Percentiles rank a stretch among this genome's conserved stretches.
Conservation (phyloP, 2,113 vertebrate genomes). For the Bubalus kerabau region DNA sequence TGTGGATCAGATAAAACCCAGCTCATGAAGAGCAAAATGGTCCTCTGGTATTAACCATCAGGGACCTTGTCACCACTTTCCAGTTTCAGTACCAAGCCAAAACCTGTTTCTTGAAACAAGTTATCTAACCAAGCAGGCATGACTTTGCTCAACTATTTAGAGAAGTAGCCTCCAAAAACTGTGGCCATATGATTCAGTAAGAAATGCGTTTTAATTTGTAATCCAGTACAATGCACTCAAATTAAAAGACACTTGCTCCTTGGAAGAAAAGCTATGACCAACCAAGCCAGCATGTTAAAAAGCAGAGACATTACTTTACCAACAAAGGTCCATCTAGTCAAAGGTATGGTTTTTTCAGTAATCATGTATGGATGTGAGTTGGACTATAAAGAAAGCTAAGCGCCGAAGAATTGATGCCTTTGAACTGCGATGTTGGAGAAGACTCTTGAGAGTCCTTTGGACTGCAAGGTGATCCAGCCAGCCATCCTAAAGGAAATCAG, state of each 20-base stretch:
- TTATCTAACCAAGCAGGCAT: not conserved
- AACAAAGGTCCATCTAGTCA: not conserved
- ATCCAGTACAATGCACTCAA: not conserved
- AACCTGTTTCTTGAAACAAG: not conserved
- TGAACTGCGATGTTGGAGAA: not conserved
- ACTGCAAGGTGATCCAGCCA: not conserved
- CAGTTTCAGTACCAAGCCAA: not conserved
- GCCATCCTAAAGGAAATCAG: not conserved
- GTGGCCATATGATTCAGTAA: not conserved
- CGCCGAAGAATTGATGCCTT: not conserved
- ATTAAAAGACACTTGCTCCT: not conserved
- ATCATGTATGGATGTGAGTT: not conserved
- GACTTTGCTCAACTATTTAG: not conserved
- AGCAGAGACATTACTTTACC: not conserved
- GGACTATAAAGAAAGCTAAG: not conserved
- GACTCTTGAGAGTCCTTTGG: not conserved
- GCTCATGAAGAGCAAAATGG: rapidly evolving
- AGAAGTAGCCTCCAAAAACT: not conserved
- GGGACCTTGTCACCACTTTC: not conserved
- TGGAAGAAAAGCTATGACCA: not conserved
- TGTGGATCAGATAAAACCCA: not conserved
- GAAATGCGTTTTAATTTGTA: constrained; percentile 9
- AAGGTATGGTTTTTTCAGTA: not conserved
- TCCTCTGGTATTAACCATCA: not conserved
- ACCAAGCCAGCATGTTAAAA: not conserved